These are phyloP conservation scores for Aleiodes testaceus DNA, from an alignment of 2,888 invertebrate species.

Conservation along the genomic window DNA sequence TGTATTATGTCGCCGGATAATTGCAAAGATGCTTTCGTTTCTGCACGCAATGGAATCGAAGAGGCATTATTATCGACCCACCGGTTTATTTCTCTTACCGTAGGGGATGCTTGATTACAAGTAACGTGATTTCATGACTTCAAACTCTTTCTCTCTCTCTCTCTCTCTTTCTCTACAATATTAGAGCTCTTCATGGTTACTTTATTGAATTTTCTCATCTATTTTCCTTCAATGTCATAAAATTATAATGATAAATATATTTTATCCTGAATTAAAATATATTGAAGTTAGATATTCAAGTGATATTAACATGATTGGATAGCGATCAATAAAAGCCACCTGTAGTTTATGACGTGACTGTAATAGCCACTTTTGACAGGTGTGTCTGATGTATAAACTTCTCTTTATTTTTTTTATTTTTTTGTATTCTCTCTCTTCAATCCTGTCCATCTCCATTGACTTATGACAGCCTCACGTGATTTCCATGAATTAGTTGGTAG, in stretches of 20 bases:
- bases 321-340: constrained; percentile 53
- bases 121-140: constrained; percentile 11
- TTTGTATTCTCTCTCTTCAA: neutral
- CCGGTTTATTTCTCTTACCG: constrained; percentile 38
- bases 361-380: constrained; percentile 49
- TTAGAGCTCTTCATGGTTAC: constrained; percentile 39
- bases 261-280: constrained; percentile 39
- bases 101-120: constrained; percentile 39
- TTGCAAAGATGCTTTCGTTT: constrained; percentile 48
- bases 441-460: constrained; percentile 19
- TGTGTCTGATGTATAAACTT: constrained; percentile 20
- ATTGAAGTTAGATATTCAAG: neutral
- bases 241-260: constrained; percentile 33
- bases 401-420: neutral
- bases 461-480: constrained; percentile 36
- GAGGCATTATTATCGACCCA: constrained; percentile 56
- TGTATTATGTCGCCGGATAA: constrained; percentile 57
- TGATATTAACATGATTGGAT: neutral
- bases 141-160: constrained; percentile 9
- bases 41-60: constrained; percentile 32
- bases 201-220: constrained; percentile 27
- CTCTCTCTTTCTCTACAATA: constrained; percentile 3
- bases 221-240: constrained; percentile 2
- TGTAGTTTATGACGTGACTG: constrained; percentile 52
- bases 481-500: constrained; percentile 32